Percentiles rank a stretch among this genome's conserved stretches.
Conservation (phyloP, 2,888 invertebrate species). For the Liposcelis brunnea region DNA sequence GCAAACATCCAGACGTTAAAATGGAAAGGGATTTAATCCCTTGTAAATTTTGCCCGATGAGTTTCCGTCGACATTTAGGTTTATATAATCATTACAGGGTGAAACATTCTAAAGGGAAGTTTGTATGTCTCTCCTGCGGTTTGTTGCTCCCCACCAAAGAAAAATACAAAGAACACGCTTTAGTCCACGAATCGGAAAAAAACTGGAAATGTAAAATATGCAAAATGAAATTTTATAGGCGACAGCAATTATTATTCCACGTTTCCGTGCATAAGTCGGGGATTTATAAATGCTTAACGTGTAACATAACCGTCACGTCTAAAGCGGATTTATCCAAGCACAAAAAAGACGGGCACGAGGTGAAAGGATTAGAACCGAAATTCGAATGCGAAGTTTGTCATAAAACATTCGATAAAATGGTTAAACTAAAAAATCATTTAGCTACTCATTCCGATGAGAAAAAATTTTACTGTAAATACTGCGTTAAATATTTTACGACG, state of each 20-base stretch:
- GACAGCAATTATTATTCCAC: background rate
- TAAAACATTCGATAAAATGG: background rate
- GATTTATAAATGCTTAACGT: background rate
- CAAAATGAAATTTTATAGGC: conserved; percentile 3
- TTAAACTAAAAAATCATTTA: background rate
- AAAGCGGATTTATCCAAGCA: background rate
- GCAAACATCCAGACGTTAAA: conserved; percentile 3
- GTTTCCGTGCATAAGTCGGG: background rate
- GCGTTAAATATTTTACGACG: background rate
- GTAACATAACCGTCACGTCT: background rate
- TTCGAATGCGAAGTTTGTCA: background rate
- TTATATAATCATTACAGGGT: conserved; percentile 3
- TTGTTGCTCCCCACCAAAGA: conserved; percentile 4
- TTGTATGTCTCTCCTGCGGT: background rate
- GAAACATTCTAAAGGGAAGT: conserved; percentile 3
- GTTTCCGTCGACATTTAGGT: background rate
- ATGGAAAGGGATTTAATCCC: conserved; percentile 5
- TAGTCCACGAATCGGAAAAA: conserved; percentile 2
- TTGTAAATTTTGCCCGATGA: conserved; percentile 3
- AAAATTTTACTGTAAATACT: conserved; percentile 1
- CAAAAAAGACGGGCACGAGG: conserved; percentile 3
- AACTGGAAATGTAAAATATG: conserved; percentile 4
- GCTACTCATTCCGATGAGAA: background rate
- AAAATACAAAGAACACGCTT: conserved; percentile 1
- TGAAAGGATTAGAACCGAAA: conserved; percentile 3